These are phyloP conservation scores for Synergus laeviventris DNA, from an alignment of 2,888 invertebrate genomes.

Conservation along the genomic window DNA sequence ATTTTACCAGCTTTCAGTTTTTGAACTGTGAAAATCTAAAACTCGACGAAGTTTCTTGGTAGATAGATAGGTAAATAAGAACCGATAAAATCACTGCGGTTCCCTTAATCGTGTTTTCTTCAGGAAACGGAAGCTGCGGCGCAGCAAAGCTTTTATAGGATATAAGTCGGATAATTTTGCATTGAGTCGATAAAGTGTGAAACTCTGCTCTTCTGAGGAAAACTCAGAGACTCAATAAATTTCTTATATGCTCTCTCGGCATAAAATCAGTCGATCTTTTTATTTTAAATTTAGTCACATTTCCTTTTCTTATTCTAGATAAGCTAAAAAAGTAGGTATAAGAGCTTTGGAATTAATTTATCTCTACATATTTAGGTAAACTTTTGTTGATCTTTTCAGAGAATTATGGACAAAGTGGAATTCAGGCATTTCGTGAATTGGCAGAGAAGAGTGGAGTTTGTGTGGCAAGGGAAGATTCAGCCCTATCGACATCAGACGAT, in stretches of 20 bases:
- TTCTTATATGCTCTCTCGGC: neutral
- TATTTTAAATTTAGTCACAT: neutral
- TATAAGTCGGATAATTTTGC: constrained; percentile 33
- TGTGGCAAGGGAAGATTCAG: constrained; percentile 83
- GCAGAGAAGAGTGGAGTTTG: constrained; percentile 83
- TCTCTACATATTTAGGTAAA: neutral
- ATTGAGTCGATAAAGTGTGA: constrained; percentile 13
- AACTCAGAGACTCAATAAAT: neutral
- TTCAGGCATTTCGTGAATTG: constrained; percentile 85
- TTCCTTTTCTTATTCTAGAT: no score
- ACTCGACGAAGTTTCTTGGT: constrained; percentile 44
- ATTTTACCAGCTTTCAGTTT: neutral
- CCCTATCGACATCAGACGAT: constrained; percentile 80
- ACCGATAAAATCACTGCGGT: constrained; percentile 51
- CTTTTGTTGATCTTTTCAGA: constrained; percentile 76
- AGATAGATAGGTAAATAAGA: constrained; percentile 53
- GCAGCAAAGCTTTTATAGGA: constrained; percentile 31
- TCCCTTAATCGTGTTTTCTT: constrained; percentile 48
- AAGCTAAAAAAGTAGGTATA: no score
- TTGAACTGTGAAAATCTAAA: constrained; percentile 24
- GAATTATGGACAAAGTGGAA: constrained; percentile 87
- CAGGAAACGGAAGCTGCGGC: constrained; percentile 36
- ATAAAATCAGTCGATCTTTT: neutral
- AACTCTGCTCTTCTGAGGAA: constrained; percentile 6
- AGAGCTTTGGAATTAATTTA: no score